Conservation (phyloP, 1,140 invertebrate species). For the Goniozus legneri region DNA sequence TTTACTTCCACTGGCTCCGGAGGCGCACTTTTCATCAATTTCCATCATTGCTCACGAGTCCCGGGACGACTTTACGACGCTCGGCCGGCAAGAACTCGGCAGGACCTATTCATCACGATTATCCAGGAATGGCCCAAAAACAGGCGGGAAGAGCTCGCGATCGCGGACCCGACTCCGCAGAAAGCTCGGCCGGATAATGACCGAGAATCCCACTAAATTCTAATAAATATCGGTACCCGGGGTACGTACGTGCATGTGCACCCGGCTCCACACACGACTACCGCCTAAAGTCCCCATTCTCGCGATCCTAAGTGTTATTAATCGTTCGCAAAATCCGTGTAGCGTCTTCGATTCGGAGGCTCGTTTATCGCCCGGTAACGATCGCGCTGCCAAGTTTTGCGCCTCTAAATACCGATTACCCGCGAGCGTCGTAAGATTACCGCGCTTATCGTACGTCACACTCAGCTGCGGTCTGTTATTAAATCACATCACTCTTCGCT, state of each 20-base stretch:
- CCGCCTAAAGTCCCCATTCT: conserved; percentile 14
- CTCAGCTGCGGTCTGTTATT: too few relatives aligned
- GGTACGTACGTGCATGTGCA: too few relatives aligned
- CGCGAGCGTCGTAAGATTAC: too few relatives aligned
- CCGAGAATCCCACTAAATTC: conserved; percentile 23
- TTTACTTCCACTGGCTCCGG: too few relatives aligned
- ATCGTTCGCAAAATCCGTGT: conserved; percentile 10
- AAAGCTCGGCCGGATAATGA: conserved; percentile 12
- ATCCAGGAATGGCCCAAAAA: conserved; percentile 21
- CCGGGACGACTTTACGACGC: conserved; percentile 10
- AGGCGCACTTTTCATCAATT: too few relatives aligned
- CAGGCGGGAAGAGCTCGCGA: conserved; percentile 18
- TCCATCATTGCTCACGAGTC: too few relatives aligned
- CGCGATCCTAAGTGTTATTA: conserved; percentile 27
- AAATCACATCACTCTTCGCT: too few relatives aligned
- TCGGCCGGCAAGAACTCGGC: conserved; percentile 13
- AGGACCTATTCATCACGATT: conserved; percentile 26
- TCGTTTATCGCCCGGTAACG: not conserved
- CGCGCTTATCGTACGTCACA: too few relatives aligned
- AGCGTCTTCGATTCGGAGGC: conserved; percentile 19
- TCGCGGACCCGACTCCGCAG: conserved; percentile 11
- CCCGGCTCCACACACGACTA: too few relatives aligned
- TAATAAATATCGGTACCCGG: conserved; percentile 24
- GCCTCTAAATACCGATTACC: too few relatives aligned
- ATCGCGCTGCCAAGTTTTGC: conserved; percentile 13